Conservation (phyloP, 1,140 invertebrate genomes). For the Lutraria rhynchaena region DNA sequence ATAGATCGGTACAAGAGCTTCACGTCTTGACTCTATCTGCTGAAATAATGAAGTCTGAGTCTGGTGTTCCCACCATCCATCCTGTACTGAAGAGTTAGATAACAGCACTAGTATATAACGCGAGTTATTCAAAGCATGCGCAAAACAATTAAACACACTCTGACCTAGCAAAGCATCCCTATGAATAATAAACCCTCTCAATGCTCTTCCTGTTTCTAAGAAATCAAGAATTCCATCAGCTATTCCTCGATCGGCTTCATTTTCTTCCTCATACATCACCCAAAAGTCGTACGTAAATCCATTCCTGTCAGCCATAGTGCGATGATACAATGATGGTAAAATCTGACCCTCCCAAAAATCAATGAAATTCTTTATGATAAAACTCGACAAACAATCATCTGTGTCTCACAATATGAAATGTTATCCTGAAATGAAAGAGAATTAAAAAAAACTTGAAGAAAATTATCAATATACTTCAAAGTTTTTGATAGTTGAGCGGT, state of each 20-base stretch:
- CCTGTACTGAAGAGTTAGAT: not conserved
- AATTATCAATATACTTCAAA: no score
- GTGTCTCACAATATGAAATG: no score
- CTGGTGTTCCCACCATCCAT: not conserved
- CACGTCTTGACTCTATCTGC: not conserved
- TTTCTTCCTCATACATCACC: not conserved
- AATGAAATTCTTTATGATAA: no score
- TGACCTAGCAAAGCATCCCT: not conserved
- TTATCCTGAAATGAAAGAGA: no score
- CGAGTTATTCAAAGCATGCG: slow-evolving; percentile 2
- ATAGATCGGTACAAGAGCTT: slow-evolving; percentile 1
- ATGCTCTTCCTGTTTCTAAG: not conserved
- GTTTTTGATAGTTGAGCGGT: no score
- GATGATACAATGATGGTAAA: no score
- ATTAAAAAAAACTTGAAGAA: no score
- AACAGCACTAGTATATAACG: not conserved
- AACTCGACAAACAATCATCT: no score
- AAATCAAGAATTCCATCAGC: not conserved
- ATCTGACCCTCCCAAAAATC: no score
- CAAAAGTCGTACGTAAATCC: not conserved
- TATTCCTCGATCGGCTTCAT: not conserved
- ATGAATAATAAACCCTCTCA: not conserved
- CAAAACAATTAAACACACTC: not conserved
- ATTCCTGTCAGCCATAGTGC: not conserved
- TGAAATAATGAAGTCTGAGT: not conserved